Evolutionary conservation across 2,113 vertebrate genomes (phyloP).

Genomic region (Cyrtonyx montezumae): DNA sequence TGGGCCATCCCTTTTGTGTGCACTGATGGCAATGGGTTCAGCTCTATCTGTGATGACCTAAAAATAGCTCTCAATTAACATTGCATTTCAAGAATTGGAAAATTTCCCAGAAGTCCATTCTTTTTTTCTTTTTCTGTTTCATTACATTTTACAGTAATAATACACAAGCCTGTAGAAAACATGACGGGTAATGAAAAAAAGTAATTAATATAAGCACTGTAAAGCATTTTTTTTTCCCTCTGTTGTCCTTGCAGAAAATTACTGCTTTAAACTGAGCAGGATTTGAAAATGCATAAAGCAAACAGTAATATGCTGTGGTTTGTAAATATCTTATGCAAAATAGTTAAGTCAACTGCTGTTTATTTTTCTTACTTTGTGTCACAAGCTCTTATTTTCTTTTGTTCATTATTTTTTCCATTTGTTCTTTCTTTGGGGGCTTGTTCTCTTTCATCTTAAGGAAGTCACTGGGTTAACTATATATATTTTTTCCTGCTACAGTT

Average conservation of each 20-base stretch:
- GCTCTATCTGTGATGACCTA: conserved; percentile 78
- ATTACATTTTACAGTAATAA: conserved; percentile 89
- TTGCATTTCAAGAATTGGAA: conserved; percentile 89
- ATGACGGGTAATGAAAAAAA: conserved; percentile 89
- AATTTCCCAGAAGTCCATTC: conserved; percentile 90
- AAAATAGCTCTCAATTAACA: conserved; percentile 89
- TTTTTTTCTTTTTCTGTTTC: conserved; percentile 84
- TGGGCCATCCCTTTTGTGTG: conserved; percentile 74
- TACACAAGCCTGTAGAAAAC: conserved; percentile 87
- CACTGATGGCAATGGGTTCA: conserved; percentile 73
- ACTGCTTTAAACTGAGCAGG: conserved; percentile 84
- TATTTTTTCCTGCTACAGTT: conserved; percentile 27
- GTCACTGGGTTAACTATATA: conserved; percentile 46
- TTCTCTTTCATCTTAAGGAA: conserved; percentile 48
- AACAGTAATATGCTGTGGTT: conserved; percentile 79
- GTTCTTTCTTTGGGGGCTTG: conserved; percentile 25
- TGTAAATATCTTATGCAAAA: conserved; percentile 86
- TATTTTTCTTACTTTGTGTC: conserved; percentile 77
- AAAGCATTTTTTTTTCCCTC: conserved; percentile 82
- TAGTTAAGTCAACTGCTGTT: conserved; percentile 78
- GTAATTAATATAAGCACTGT: conserved; percentile 89
- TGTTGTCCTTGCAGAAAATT: conserved; percentile 87
- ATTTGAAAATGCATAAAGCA: conserved; percentile 83
- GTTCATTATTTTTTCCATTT: conserved; percentile 30
- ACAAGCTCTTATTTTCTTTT: conserved; percentile 72